Conservation (phyloP, 2,888 invertebrate species). For the Nipponacmea schrenckii region DNA sequence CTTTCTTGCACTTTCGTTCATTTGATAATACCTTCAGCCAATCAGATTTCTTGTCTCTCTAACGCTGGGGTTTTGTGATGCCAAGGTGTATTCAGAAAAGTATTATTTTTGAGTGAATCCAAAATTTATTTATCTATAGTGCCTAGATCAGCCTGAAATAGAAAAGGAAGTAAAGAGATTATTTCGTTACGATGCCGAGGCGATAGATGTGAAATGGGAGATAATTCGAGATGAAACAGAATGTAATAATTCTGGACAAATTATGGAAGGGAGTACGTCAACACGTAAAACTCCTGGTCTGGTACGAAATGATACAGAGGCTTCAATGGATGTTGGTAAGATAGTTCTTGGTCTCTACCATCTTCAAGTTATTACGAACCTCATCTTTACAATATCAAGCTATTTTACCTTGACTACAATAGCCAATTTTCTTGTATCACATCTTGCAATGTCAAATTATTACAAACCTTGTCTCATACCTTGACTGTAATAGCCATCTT, state of each 20-base stretch:
- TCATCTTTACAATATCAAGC: too few species aligned
- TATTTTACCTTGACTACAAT: too few species aligned
- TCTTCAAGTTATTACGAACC: too few species aligned
- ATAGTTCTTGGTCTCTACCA: not conserved
- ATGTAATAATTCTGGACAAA: slow-evolving; percentile 13
- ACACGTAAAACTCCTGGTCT: not conserved
- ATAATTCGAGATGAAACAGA: slow-evolving; percentile 59
- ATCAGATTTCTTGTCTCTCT: not conserved
- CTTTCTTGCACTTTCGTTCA: too few species aligned
- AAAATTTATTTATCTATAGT: slow-evolving; percentile 67
- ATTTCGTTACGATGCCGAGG: slow-evolving; percentile 89
- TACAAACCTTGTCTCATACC: not conserved
- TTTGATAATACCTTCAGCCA: too few species aligned
- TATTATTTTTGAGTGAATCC: not conserved
- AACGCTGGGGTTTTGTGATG: not conserved
- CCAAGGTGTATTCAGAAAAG: not conserved
- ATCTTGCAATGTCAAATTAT: too few species aligned
- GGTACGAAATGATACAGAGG: slow-evolving; percentile 15
- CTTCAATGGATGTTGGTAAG: slow-evolving; percentile 33
- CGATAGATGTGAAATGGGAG: slow-evolving; percentile 70
- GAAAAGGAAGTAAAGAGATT: slow-evolving; percentile 97
- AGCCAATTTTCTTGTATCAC: not conserved
- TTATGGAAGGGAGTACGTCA: not conserved
- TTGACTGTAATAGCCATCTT: not conserved
- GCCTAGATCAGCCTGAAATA: slow-evolving; percentile 95